Conservation (phyloP, 2,797 vertebrate genomes). For the Enteromius argenteus region DNA sequence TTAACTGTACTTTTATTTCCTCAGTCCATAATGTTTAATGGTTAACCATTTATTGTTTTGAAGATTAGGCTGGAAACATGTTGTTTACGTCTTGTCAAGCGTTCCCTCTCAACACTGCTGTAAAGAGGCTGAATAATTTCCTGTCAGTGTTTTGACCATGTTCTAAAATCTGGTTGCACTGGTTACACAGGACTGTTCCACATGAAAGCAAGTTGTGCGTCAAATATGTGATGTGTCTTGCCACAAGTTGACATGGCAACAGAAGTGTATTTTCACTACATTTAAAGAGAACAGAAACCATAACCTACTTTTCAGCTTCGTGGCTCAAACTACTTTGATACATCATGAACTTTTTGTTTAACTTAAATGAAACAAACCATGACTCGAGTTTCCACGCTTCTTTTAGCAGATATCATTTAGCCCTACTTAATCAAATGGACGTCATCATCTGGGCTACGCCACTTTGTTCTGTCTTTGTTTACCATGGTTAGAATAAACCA, state of each 20-base stretch:
- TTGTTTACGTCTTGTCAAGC: slow-evolving; percentile 15
- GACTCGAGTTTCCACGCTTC: neutral
- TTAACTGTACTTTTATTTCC: slow-evolving; percentile 6
- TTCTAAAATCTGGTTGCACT: neutral
- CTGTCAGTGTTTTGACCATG: neutral
- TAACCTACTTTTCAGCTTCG: neutral
- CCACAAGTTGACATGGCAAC: slow-evolving; percentile 25
- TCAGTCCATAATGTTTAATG: neutral
- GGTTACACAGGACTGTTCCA: neutral
- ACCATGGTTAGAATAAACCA: slow-evolving; percentile 38
- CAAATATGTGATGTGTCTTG: neutral
- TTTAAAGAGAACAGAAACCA: neutral
- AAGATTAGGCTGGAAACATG: slow-evolving; percentile 1
- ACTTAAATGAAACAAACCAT: neutral
- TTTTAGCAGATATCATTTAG: neutral
- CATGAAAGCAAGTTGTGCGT: neutral
- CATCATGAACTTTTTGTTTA: neutral
- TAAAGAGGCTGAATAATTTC: neutral
- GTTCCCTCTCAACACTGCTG: neutral
- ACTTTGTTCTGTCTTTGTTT: slow-evolving; percentile 21
- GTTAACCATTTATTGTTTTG: neutral
- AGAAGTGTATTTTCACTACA: neutral
- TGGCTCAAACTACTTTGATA: neutral
- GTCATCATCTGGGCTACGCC: neutral
- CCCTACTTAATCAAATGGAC: neutral